Evolutionary conservation across 2,797 vertebrate genomes (phyloP), one percentile per base, ranked within the genome.

Genomic region (Tokudaia muenninki): DNA sequence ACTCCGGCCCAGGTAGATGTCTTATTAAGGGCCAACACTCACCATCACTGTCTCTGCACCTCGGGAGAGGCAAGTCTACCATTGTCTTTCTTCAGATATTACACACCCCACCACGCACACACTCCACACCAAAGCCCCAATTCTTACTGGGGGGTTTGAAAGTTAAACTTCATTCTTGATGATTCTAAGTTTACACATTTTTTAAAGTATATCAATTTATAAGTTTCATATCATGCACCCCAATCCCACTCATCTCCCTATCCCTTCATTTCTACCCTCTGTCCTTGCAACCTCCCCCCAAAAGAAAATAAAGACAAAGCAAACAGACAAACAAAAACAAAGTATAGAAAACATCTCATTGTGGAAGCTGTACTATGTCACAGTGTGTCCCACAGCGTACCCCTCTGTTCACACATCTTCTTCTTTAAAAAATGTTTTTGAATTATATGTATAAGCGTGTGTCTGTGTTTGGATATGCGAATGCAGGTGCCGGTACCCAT

Each of bases 121-220:
- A 50, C 22, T 26, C 26, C 37, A 31, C 41, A 31, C 14, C 29
- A 26, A 31, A 47, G 29, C 72, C 6, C 72, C 29, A 44, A 47
- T 47, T 26, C 10, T 78, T 81, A 61, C 55, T 31, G 31, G 34
- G 34, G 87, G 31, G 57, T 74, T 91, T 91, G 80, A 19, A 92
- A 82, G 65, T 44, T 81, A 50, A 57, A 75, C 61, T 96, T 74
- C 31, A 34, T 84, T 95, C 50, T 75, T 92, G 57, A 4, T 61
- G 80, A 90, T 70, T 94, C 63, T 86, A 65, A 80, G 31, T 95
- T 80, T 41, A 31, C n/a, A 80, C 17, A 52, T 65, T 44, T 41
- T 67, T 31, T 67, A 6, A 67, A 41, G 72, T 44, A 41, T 75
- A 24, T 75, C 19, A 9, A 75, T 24, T 44, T 75, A 24, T 75